Percentiles rank a stretch among this genome's conserved stretches.
phyloP scores from a whole-genome alignment of 2,888 invertebrate species.

The Eristalis arbustorum region DNA sequence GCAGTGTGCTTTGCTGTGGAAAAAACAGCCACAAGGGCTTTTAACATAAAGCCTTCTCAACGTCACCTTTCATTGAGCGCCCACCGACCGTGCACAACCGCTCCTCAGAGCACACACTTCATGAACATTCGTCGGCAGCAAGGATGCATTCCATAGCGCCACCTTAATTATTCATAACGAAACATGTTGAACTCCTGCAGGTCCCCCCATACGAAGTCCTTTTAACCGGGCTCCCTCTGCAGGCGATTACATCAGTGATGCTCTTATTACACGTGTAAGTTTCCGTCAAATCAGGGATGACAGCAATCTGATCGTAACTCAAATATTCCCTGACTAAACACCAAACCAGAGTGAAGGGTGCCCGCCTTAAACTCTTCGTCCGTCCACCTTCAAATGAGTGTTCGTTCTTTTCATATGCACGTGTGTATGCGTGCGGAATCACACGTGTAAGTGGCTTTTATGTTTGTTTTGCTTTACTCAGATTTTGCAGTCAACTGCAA shows the following conservation, averaged over 20 bases:
- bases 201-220: background rate
- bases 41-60: background rate
- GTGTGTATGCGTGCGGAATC: background rate
- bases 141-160: background rate
- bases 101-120: background rate
- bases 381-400: background rate
- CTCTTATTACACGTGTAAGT: background rate
- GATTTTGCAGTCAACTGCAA: slow-evolving; percentile 31
- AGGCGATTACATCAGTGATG: background rate
- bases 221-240: background rate
- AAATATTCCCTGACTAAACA: background rate
- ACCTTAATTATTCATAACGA: background rate
- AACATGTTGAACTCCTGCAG: background rate
- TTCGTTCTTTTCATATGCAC: background rate
- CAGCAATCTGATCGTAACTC: background rate
- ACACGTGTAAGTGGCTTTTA: slow-evolving; percentile 1
- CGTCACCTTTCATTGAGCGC: background rate
- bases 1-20: no score
- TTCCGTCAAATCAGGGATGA: background rate
- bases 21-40: background rate
- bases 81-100: background rate
- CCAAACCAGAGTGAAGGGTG: background rate
- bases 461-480: background rate
- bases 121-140: background rate
- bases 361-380: background rate